Evolutionary conservation across 2,113 vertebrate species (phyloP).

Genomic region (Sturnira hondurensis): DNA sequence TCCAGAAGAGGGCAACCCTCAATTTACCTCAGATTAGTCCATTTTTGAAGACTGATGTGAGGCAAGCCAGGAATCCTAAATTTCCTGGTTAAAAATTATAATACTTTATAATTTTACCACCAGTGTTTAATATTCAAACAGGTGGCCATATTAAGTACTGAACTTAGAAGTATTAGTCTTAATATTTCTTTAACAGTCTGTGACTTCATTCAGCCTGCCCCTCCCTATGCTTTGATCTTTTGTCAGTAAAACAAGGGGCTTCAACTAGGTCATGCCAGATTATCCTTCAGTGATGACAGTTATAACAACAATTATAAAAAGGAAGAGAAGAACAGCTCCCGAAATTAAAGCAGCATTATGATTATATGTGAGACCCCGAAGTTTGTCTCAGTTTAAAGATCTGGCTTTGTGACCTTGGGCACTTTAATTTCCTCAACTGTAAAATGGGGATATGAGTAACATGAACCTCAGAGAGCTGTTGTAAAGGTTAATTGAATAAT

Average conservation of each 20-base stretch:
- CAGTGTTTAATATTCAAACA: background rate
- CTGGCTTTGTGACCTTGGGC: background rate
- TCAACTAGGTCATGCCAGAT: background rate
- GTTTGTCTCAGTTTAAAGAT: background rate
- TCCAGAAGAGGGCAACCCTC: background rate
- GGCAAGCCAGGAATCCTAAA: background rate
- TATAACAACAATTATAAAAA: background rate
- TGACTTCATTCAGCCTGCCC: background rate
- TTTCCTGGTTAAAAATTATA: background rate
- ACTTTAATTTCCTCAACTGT: constrained; percentile 12
- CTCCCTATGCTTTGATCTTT: background rate
- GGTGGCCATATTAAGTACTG: background rate
- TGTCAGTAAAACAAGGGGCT: background rate
- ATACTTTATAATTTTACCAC: background rate
- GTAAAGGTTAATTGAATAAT: background rate
- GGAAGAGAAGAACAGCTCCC: background rate
- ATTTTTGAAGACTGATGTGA: background rate
- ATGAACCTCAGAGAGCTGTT: background rate
- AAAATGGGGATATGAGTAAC: background rate
- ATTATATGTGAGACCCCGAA: background rate
- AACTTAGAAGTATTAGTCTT: background rate
- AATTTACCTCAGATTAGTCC: background rate
- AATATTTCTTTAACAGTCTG: background rate
- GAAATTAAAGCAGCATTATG: background rate
- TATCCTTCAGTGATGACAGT: background rate